Conservation (phyloP, 2,888 invertebrate species). For the Lepidochrysops patricia region DNA sequence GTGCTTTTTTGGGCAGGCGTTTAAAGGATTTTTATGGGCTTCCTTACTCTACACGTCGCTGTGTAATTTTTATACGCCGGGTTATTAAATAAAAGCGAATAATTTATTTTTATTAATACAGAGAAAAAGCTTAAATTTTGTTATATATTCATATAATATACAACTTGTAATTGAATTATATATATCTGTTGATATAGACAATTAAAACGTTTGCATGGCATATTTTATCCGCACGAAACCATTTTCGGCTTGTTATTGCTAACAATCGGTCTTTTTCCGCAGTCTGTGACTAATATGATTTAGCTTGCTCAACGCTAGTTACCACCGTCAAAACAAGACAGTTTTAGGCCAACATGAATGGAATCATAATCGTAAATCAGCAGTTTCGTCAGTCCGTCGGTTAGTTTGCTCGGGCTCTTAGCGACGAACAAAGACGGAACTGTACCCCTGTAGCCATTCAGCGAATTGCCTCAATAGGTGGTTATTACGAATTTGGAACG, state of each 20-base stretch:
- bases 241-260: neutral
- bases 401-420: neutral
- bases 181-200: neutral
- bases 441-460: neutral
- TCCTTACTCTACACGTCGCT: neutral
- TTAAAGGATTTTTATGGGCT: constrained; percentile 1
- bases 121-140: neutral
- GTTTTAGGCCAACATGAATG: constrained; percentile 1
- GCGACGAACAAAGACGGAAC: neutral
- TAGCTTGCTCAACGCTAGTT: neutral
- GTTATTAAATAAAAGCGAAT: neutral
- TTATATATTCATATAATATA: neutral
- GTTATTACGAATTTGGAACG: neutral
- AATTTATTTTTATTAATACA: no score
- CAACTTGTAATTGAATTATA: neutral
- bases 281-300: constrained; percentile 2
- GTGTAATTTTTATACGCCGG: neutral
- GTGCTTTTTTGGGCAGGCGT: neutral
- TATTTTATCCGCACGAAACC: neutral
- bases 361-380: neutral
- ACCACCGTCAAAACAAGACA: neutral
- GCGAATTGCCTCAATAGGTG: neutral
- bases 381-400: neutral
- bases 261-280: neutral
- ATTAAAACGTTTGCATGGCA: neutral